Conservation (phyloP, 2,888 invertebrate species). For the Arrhopalites spinosus region DNA sequence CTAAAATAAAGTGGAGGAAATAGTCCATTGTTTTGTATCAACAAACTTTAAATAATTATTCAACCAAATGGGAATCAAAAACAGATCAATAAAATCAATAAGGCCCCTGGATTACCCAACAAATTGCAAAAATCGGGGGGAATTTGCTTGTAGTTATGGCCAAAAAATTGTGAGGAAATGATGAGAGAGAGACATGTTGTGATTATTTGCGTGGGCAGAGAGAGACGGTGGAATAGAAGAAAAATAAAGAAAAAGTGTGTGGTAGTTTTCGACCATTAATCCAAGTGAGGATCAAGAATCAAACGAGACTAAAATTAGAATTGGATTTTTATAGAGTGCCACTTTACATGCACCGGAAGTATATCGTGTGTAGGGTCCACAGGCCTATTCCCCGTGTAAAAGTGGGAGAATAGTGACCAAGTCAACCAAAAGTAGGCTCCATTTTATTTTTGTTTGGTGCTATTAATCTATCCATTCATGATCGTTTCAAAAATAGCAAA, state of each 20-base stretch:
- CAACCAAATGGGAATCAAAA: too few relatives aligned
- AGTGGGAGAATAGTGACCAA: constrained; percentile 11
- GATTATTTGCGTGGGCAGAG: not conserved
- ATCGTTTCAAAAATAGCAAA: constrained; percentile 32
- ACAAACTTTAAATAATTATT: too few relatives aligned
- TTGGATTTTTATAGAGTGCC: constrained; percentile 47
- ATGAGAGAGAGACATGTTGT: not conserved
- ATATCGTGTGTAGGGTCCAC: constrained; percentile 19
- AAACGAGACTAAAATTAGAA: constrained; percentile 46
- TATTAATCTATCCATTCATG: constrained; percentile 33
- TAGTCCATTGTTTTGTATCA: too few relatives aligned
- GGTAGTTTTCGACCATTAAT: constrained; percentile 35
- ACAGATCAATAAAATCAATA: too few relatives aligned
- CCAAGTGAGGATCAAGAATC: constrained; percentile 32
- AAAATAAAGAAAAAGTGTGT: constrained; percentile 8
- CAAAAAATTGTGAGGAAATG: too few relatives aligned
- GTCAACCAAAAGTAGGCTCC: not conserved
- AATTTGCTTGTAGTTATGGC: too few relatives aligned
- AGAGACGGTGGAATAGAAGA: not conserved
- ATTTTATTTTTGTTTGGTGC: constrained; percentile 1
- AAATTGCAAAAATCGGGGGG: too few relatives aligned
- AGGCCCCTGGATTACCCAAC: too few relatives aligned
- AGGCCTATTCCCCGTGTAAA: not conserved
- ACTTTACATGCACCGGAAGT: constrained; percentile 49
- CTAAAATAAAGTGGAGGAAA: too few relatives aligned